These are phyloP conservation scores for Chirona hameri DNA, from an alignment of 2,888 invertebrate species.

Conservation along the genomic window DNA sequence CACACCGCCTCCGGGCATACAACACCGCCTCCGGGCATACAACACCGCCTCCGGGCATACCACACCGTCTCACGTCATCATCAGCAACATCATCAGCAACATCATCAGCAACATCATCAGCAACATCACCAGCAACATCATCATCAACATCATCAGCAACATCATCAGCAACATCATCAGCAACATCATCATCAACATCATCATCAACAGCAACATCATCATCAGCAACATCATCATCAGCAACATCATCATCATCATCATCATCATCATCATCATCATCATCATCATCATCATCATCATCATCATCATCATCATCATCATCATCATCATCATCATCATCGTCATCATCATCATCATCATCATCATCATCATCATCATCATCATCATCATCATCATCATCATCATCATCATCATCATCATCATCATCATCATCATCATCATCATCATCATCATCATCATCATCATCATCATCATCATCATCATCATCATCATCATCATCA, in stretches of 20 bases:
- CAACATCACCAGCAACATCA: no score
- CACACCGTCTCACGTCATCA: no score
- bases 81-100: no score
- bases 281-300: conserved; percentile 22
- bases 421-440: background rate
- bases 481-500: conserved; percentile 12
- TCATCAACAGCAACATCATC: no score
- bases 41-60: no score
- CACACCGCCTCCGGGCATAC: no score
- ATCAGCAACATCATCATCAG: no score
- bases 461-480: conserved; percentile 22
- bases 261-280: conserved; percentile 22
- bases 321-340: conserved; percentile 22
- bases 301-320: conserved; percentile 22
- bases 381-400: conserved; percentile 22
- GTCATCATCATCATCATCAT: conserved; percentile 11
- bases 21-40: no score
- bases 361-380: conserved; percentile 22
- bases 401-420: conserved; percentile 22
- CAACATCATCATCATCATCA: background rate
- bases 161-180: no score
- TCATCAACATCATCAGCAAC: no score
- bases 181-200: no score
- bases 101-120: no score
- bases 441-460: conserved; percentile 22